These are phyloP conservation scores for Macrosoma leucophasiata DNA, from an alignment of 2,888 invertebrate genomes.

Conservation along the genomic window DNA sequence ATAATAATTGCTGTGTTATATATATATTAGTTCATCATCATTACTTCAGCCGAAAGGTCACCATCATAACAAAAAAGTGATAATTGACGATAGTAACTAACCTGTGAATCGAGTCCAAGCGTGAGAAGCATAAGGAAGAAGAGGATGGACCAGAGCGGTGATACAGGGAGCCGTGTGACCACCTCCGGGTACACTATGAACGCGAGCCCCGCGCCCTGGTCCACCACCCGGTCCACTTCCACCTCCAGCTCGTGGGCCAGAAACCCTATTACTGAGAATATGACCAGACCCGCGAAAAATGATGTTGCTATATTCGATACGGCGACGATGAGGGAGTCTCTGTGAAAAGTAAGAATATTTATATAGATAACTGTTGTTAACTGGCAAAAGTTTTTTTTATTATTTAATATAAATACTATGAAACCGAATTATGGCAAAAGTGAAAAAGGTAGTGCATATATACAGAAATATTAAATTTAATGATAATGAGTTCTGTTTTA, in stretches of 20 bases:
- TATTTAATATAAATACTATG: too few species aligned
- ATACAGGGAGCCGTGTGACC: constrained; percentile 84
- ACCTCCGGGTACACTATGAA: constrained; percentile 92
- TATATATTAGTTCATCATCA: too few species aligned
- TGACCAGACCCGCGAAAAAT: constrained; percentile 87
- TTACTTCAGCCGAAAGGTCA: neutral
- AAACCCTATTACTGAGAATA: constrained; percentile 88
- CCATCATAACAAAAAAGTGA: neutral
- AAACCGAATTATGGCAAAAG: too few species aligned
- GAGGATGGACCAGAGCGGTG: constrained; percentile 87
- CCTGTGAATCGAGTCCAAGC: constrained; percentile 83
- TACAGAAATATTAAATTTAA: too few species aligned
- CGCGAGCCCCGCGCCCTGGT: constrained; percentile 84
- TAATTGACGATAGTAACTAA: constrained; percentile 26
- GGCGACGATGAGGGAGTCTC: constrained; percentile 85
- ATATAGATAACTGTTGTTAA: neutral
- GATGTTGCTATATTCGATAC: constrained; percentile 86
- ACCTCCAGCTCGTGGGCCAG: constrained; percentile 85
- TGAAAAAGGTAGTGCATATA: too few species aligned
- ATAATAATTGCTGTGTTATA: too few species aligned
- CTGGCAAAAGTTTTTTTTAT: too few species aligned
- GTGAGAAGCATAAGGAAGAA: constrained; percentile 88
- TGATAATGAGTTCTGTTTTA: too few species aligned
- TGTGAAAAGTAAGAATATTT: constrained; percentile 39
- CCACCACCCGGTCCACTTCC: constrained; percentile 81